These are phyloP conservation scores for Zophobas morio DNA, from an alignment of 1,140 invertebrate genomes.

Conservation along the genomic window DNA sequence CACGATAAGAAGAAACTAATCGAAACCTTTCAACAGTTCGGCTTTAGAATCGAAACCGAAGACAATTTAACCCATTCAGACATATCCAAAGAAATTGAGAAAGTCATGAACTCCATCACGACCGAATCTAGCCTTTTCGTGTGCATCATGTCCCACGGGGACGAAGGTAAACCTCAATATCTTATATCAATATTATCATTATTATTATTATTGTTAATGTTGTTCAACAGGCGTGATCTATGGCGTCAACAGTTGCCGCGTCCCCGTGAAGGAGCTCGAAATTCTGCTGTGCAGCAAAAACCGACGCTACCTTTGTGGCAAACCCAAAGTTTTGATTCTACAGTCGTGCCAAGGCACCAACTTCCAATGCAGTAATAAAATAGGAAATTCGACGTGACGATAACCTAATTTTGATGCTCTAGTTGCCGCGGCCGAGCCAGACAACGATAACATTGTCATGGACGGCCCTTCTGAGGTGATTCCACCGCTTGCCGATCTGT, in stretches of 20 bases:
- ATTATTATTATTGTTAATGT: too few relatives aligned
- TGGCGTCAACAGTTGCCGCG: slow-evolving; percentile 60
- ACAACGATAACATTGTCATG: slow-evolving; percentile 39
- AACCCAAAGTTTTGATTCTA: slow-evolving; percentile 62
- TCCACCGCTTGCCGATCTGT: slow-evolving; percentile 80
- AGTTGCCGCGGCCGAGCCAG: slow-evolving; percentile 2
- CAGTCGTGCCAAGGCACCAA: slow-evolving; percentile 62
- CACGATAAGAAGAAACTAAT: slow-evolving; percentile 56
- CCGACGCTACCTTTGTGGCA: slow-evolving; percentile 51
- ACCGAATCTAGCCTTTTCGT: slow-evolving; percentile 61
- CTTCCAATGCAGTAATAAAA: slow-evolving; percentile 57
- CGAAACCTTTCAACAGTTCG: slow-evolving; percentile 55
- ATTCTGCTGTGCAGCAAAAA: slow-evolving; percentile 54
- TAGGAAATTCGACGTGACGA: not conserved
- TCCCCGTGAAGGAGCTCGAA: slow-evolving; percentile 57
- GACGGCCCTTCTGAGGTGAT: slow-evolving; percentile 37
- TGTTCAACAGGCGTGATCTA: slow-evolving; percentile 56
- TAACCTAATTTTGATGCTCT: not conserved
- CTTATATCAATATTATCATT: too few relatives aligned
- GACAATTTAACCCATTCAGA: slow-evolving; percentile 55
- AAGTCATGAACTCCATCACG: slow-evolving; percentile 41
- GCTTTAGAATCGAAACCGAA: slow-evolving; percentile 53
- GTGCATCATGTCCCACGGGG: slow-evolving; percentile 62
- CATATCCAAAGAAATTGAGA: slow-evolving; percentile 52
- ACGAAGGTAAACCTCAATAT: slow-evolving; percentile 52